Evolutionary conservation across 2,888 invertebrate species (phyloP).

Genomic region (Bellardia pandia): DNA sequence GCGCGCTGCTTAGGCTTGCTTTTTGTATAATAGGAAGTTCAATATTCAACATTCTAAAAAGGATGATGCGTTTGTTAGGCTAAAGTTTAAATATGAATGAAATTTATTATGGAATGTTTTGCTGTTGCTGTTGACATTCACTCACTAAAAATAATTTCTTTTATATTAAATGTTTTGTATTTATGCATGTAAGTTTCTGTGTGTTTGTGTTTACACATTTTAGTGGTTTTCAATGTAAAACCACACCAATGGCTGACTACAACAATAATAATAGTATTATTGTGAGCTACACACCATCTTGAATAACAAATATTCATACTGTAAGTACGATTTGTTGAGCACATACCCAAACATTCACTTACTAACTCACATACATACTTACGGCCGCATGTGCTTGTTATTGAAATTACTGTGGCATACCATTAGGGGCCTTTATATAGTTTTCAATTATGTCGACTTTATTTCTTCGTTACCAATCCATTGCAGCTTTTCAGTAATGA

Average conservation of each 20-base stretch:
- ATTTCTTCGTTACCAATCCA: too few species aligned
- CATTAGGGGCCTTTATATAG: too few species aligned
- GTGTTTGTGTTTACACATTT: slow-evolving; percentile 11
- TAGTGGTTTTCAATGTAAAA: slow-evolving; percentile 28
- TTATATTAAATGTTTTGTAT: background rate
- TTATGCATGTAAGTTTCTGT: background rate
- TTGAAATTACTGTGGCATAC: too few species aligned
- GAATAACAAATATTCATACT: slow-evolving; percentile 39
- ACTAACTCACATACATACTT: too few species aligned
- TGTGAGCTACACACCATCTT: slow-evolving; percentile 47
- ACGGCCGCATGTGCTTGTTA: too few species aligned
- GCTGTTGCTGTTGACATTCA: slow-evolving; percentile 37
- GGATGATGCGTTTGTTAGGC: background rate
- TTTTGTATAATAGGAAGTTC: background rate
- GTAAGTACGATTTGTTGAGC: too few species aligned
- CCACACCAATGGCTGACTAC: slow-evolving; percentile 23
- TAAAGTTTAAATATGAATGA: slow-evolving; percentile 32
- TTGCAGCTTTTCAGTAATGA: too few species aligned
- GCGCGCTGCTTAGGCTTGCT: slow-evolving; percentile 11
- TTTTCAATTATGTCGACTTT: too few species aligned
- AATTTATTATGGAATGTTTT: slow-evolving; percentile 22
- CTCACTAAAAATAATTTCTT: background rate
- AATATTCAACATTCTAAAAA: background rate
- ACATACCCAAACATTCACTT: too few species aligned
- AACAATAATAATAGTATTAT: slow-evolving; percentile 34